These are phyloP conservation scores for Cyanoderma ruficeps DNA, from an alignment of 2,113 vertebrate genomes.

Conservation along the genomic window DNA sequence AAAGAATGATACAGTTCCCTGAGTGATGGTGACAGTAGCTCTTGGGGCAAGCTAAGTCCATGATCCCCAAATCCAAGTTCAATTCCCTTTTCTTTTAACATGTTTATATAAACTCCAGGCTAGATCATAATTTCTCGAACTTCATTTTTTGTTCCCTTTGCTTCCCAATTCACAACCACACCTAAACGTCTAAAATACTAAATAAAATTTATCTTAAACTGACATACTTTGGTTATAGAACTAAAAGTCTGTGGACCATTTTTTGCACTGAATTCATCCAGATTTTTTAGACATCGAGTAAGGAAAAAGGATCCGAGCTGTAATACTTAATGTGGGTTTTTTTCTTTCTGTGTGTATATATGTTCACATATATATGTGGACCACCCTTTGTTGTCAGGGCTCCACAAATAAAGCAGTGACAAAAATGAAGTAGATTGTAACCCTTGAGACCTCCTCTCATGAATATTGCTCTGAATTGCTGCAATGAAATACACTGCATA, in stretches of 20 bases:
- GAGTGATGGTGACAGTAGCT: background rate
- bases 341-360: background rate
- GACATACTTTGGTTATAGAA: background rate
- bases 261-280: background rate
- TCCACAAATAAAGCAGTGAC: background rate
- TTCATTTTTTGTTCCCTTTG: background rate
- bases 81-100: background rate
- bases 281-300: background rate
- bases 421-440: background rate
- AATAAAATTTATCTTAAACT: background rate
- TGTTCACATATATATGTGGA: background rate
- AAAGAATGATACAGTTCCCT: background rate
- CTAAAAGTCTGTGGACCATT: background rate
- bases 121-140: background rate
- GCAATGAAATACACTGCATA: background rate
- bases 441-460: background rate
- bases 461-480: background rate
- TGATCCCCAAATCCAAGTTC: background rate
- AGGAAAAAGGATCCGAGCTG: background rate
- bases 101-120: background rate
- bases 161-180: background rate
- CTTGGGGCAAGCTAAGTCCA: background rate
- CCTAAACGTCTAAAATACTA: background rate
- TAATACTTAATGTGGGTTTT: fast-evolving
- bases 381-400: background rate